Base-by-base conservation (phyloP, 2,888 invertebrate genomes). In the Trachelus troglodyta region DNA sequence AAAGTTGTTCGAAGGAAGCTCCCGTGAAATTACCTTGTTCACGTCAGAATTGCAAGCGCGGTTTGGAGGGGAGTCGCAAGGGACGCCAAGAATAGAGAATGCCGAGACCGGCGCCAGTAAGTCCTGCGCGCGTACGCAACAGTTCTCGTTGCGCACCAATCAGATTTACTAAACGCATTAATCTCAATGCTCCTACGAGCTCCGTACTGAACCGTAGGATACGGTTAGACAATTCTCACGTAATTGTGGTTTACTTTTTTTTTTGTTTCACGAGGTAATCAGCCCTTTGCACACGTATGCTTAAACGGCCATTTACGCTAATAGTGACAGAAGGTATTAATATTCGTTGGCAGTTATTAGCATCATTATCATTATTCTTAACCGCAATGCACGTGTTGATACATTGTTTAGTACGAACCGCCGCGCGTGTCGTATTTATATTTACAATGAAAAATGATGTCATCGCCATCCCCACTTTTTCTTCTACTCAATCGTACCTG, bases 31-130 rank as follows among this genome's bases (percentile, higher is more conserved):
- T 56, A 9, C 23, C 56, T 6, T 9, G 23, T 23, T 56, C 23
- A 12, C 12, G 4, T 37, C 12, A 9, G 9, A 23, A 23, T 56
- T 23, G 56, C 23, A 23, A 23, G 9, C 56, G 56, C 23, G 2
- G 9, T 23, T 23, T 3, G 3, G 33, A 0, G 9, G 34, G 34
- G 33, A 15, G 56, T 56, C 56, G 23, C 15, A 9, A 56, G 56
- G 56, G 56, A 56, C 23, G 9, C 56, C 56, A 56, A 56, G 56
- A 56, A 56, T 56, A 56, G 40, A 79, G 81, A 80, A 82, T 83
- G 83, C 81, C 80, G 77, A 77, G 79, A 82, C 79, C 81, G 87
- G 87, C 87, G 87, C 87, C 87, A 87, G 79, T 78, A 73, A 80
- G 82, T 81, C 82, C 82, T 77, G 82, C 34, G 69, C 81, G 75